A percentile compares a stretch with the other conserved stretches of the same genome.
Conservation (phyloP, 2,797 vertebrate genomes). For the Tympanoctomys barrerae region DNA sequence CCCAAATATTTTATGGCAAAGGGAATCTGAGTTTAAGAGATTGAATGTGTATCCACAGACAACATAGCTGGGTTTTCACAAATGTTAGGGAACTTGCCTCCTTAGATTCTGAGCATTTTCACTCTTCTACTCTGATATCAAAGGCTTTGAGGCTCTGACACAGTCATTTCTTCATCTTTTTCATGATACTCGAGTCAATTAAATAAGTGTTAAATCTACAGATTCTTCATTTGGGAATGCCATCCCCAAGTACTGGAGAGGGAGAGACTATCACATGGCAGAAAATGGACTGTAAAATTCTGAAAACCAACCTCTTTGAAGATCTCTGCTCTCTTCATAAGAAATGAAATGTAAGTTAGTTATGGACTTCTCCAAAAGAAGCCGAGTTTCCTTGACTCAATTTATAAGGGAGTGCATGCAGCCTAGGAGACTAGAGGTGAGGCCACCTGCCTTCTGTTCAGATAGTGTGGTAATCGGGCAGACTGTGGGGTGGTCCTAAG, state of each 20-base stretch:
- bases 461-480: background rate
- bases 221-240: background rate
- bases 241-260: background rate
- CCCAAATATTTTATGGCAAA: background rate
- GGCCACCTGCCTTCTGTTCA: background rate
- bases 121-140: background rate
- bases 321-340: background rate
- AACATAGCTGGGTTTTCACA: background rate
- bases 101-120: background rate
- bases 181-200: background rate
- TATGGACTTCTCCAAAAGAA: background rate
- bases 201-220: background rate
- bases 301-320: background rate
- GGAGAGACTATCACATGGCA: background rate
- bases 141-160: background rate
- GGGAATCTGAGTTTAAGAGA: background rate
- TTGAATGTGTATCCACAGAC: background rate
- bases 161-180: background rate
- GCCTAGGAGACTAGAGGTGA: background rate
- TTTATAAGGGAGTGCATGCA: background rate
- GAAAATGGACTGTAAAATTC: background rate
- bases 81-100: background rate
- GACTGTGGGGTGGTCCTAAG: background rate
- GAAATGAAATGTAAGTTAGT: background rate
- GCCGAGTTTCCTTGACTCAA: background rate